phyloP scores from a whole-genome alignment of 2,113 vertebrate species.

The Carassius auratus region DNA sequence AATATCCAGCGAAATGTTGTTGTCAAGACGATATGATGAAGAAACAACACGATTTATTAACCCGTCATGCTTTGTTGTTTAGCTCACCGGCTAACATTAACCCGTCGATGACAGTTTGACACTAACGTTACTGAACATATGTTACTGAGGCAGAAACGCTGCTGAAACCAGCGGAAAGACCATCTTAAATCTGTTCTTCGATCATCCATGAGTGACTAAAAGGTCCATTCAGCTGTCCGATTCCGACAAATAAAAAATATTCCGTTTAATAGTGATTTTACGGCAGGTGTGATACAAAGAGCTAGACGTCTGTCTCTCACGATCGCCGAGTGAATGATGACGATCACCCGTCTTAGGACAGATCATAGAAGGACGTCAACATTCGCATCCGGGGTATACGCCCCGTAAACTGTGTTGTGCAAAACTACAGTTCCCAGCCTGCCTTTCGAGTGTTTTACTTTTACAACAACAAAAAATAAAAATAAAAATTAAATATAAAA shows the following conservation, averaged over 20 bases:
- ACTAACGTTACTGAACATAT: not conserved
- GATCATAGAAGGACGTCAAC: slow-evolving; percentile 44
- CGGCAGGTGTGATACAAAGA: not conserved
- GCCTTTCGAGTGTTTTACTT: not conserved
- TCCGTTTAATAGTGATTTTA: not conserved
- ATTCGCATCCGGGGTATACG: slow-evolving; percentile 59
- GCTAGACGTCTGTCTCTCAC: not conserved
- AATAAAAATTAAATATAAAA: not conserved
- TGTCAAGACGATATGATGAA: not conserved
- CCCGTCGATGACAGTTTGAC: slow-evolving; percentile 39
- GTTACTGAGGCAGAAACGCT: not conserved
- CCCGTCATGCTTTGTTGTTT: slow-evolving; percentile 5
- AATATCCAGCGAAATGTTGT: not conserved
- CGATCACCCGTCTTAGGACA: slow-evolving; percentile 3
- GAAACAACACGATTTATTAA: not conserved
- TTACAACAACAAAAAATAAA: too few relatives aligned
- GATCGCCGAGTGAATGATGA: not conserved
- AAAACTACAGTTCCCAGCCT: slow-evolving; percentile 51
- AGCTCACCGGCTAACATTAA: slow-evolving; percentile 37
- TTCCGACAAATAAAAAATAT: not conserved
- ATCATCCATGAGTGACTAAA: not conserved
- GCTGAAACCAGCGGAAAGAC: not conserved
- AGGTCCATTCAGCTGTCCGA: not conserved
- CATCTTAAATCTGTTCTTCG: not conserved
- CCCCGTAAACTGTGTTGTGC: too few relatives aligned